Evolutionary conservation across 2,797 vertebrate genomes (phyloP).

Genomic region (Etheostoma perlongum): DNA sequence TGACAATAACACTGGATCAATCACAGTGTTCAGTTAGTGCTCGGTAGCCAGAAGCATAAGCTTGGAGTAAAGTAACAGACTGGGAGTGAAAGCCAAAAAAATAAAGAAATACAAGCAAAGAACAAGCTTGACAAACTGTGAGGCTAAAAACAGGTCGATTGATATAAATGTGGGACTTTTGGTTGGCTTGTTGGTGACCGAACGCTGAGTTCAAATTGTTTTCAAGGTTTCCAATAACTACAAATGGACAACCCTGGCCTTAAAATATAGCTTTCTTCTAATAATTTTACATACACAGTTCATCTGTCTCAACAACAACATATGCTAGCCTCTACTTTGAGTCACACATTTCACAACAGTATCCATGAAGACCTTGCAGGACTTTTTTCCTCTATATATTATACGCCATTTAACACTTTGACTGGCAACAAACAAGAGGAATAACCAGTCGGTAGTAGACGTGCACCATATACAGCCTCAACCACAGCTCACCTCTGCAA

Average conservation of each 20-base stretch:
- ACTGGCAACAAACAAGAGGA: constrained; percentile 85
- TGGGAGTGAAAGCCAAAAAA: background rate
- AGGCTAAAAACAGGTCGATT: constrained; percentile 28
- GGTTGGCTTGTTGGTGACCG: constrained; percentile 48
- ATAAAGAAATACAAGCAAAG: constrained; percentile 3
- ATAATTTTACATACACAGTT: constrained; percentile 87
- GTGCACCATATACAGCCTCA: constrained; percentile 75
- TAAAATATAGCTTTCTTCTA: constrained; percentile 72
- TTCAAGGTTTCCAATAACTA: constrained; percentile 43
- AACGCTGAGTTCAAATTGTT: constrained; percentile 44
- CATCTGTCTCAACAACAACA: constrained; percentile 85
- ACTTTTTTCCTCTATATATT: constrained; percentile 81
- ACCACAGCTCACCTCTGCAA: constrained; percentile 68
- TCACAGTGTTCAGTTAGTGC: constrained; percentile 32
- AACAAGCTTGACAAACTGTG: constrained; percentile 23
- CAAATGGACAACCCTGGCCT: constrained; percentile 78
- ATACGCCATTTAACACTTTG: constrained; percentile 90
- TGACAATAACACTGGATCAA: constrained; percentile 27
- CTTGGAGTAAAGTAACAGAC: constrained; percentile 13
- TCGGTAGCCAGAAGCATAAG: constrained; percentile 21
- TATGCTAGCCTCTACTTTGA: constrained; percentile 88
- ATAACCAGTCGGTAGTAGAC: constrained; percentile 83
- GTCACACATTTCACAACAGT: constrained; percentile 88
- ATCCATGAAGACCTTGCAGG: constrained; percentile 89
- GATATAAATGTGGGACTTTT: constrained; percentile 25